phyloP scores from a whole-genome alignment of 2,113 vertebrate species.

The Abramis brama region DNA sequence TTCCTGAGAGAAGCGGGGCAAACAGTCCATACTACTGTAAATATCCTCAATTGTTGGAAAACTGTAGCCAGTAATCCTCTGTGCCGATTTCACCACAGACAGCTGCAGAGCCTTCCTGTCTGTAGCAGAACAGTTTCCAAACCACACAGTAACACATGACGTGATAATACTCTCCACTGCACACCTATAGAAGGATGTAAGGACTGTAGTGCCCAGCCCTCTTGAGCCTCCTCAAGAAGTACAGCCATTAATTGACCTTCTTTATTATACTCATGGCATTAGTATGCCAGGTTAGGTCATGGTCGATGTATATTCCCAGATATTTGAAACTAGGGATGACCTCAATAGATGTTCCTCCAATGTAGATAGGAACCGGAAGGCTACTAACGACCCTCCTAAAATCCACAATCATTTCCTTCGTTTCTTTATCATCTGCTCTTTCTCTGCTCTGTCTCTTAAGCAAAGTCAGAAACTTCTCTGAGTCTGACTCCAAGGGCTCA shows the following conservation, averaged over 20 bases:
- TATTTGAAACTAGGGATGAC: background rate
- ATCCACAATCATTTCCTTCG: background rate
- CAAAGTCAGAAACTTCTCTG: too few species aligned
- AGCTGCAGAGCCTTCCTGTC: background rate
- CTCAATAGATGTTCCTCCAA: background rate
- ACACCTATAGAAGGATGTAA: too few species aligned
- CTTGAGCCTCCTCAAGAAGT: background rate
- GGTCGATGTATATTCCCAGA: background rate
- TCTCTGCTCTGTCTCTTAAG: too few species aligned
- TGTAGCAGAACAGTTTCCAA: too few species aligned
- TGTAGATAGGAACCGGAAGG: background rate
- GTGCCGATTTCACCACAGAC: slow-evolving; percentile 8
- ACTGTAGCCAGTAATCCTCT: background rate
- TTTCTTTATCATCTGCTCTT: too few species aligned
- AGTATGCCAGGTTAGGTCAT: background rate
- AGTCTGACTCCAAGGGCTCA: too few species aligned
- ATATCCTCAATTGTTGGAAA: background rate
- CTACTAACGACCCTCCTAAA: background rate
- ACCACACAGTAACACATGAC: too few species aligned
- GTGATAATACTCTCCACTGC: too few species aligned
- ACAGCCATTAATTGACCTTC: background rate
- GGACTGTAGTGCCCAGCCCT: background rate
- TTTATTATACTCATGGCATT: background rate
- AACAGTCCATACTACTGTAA: background rate
- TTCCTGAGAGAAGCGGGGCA: too few species aligned